Evolutionary conservation across 2,797 vertebrate genomes (phyloP).

Genomic region (Myripristis murdjan): DNA sequence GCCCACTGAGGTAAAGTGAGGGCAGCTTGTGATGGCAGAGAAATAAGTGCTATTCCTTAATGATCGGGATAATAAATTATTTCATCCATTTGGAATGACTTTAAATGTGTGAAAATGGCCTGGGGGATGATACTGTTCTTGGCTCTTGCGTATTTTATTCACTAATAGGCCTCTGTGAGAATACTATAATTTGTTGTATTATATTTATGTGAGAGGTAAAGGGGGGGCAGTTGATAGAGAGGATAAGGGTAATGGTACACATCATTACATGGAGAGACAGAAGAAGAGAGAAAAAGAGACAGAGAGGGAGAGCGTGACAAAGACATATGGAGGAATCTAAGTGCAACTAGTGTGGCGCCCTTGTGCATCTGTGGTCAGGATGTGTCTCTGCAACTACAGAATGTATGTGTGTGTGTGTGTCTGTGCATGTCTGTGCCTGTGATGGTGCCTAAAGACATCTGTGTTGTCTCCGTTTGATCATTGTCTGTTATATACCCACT

Average conservation of each 20-base stretch:
- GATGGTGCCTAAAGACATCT: conserved; percentile 30
- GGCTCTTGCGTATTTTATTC: conserved; percentile 17
- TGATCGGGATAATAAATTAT: conserved; percentile 46
- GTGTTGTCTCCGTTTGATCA: conserved; percentile 54
- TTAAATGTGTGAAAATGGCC: conserved; percentile 36
- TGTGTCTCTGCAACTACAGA: conserved; percentile 39
- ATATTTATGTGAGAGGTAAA: conserved; percentile 29
- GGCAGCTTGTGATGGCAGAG: conserved; percentile 32
- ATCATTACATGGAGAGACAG: conserved; percentile 2
- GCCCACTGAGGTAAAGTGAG: conserved; percentile 52
- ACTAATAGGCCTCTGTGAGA: conserved; percentile 2
- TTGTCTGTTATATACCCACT: conserved; percentile 41
- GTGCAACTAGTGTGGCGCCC: conserved; percentile 48
- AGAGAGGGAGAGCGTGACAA: background rate
- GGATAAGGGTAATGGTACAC: conserved; percentile 17
- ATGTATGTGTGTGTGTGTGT: conserved; percentile 16
- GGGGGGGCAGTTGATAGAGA: conserved; percentile 16
- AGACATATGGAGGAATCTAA: conserved; percentile 45
- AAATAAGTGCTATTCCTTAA: conserved; percentile 52
- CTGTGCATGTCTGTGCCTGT: conserved; percentile 14
- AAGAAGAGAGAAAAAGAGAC: background rate
- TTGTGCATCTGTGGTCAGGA: conserved; percentile 66
- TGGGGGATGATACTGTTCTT: conserved; percentile 29
- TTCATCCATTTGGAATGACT: conserved; percentile 40
- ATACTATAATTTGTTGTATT: background rate